Evolutionary conservation across 1,140 invertebrate species (phyloP).

Genomic region (Cotesia typhae): DNA sequence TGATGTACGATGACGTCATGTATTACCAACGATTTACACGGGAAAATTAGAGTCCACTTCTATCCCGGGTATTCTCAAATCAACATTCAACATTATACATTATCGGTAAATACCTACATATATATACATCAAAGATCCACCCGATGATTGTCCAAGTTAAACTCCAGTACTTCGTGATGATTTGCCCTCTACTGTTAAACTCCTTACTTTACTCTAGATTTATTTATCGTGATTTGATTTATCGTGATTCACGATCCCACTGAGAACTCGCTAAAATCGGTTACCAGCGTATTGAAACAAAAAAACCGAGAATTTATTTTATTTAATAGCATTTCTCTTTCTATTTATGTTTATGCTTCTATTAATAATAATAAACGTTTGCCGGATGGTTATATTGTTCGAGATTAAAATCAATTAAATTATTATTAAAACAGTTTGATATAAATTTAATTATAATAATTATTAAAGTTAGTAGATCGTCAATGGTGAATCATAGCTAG

Average conservation of each 20-base stretch:
- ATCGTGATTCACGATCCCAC: no score
- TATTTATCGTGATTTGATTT: constrained; percentile 5
- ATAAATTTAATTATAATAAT: no score
- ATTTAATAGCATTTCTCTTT: neutral
- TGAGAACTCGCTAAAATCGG: no score
- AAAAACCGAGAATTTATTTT: neutral
- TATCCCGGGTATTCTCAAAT: constrained; percentile 1
- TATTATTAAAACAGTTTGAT: no score
- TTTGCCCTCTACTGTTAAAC: neutral
- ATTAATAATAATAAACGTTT: neutral
- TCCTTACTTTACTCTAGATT: neutral
- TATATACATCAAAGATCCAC: constrained; percentile 5
- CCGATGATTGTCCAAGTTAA: constrained; percentile 16
- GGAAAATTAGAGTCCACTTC: constrained; percentile 50
- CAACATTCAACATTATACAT: neutral
- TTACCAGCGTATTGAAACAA: neutral
- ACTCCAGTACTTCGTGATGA: neutral
- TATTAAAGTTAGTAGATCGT: no score
- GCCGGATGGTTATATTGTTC: no score
- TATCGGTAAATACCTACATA: neutral
- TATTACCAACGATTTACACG: constrained; percentile 56
- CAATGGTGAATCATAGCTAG: constrained; percentile 9
- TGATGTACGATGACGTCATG: constrained; percentile 58
- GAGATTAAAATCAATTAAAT: no score
- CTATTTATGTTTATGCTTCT: neutral